A percentile compares a stretch with the other conserved stretches of the same genome.
phyloP scores from a whole-genome alignment of 1,140 invertebrate species.

The Fopius arisanus region DNA sequence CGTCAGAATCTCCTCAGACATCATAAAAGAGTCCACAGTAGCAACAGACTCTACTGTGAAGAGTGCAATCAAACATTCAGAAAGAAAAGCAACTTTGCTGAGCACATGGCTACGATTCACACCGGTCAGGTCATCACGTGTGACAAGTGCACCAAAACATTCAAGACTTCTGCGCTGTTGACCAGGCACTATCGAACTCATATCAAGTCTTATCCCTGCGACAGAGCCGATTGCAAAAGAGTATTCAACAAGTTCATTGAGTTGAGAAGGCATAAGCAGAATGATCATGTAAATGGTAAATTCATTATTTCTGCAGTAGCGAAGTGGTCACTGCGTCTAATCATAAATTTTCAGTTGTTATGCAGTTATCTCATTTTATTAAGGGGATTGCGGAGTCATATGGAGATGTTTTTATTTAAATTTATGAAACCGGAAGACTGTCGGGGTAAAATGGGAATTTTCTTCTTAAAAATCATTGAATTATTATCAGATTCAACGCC shows the following conservation, averaged over 20 bases:
- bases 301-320: not conserved
- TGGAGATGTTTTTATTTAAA: too few relatives aligned
- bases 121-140: constrained; percentile 14
- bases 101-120: constrained; percentile 17
- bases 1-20: constrained; percentile 18
- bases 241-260: constrained; percentile 36
- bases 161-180: not conserved
- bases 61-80: constrained; percentile 20
- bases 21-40: constrained; percentile 8
- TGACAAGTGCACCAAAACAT: constrained; percentile 13
- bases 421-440: too few relatives aligned
- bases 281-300: constrained; percentile 37
- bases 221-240: constrained; percentile 24
- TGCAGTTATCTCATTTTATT: too few relatives aligned
- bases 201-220: constrained; percentile 38
- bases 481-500: too few relatives aligned
- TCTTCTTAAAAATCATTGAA: too few relatives aligned
- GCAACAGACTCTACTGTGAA: constrained; percentile 12
- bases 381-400: too few relatives aligned
- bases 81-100: constrained; percentile 23
- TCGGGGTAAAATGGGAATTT: too few relatives aligned
- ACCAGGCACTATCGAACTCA: constrained; percentile 36
- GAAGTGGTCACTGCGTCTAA: not conserved
- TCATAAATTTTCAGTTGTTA: too few relatives aligned
- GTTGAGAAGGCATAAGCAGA: constrained; percentile 29